These are phyloP conservation scores for Oceanodroma leucorhoa DNA, from an alignment of 2,797 vertebrate genomes.

Conservation along the genomic window DNA sequence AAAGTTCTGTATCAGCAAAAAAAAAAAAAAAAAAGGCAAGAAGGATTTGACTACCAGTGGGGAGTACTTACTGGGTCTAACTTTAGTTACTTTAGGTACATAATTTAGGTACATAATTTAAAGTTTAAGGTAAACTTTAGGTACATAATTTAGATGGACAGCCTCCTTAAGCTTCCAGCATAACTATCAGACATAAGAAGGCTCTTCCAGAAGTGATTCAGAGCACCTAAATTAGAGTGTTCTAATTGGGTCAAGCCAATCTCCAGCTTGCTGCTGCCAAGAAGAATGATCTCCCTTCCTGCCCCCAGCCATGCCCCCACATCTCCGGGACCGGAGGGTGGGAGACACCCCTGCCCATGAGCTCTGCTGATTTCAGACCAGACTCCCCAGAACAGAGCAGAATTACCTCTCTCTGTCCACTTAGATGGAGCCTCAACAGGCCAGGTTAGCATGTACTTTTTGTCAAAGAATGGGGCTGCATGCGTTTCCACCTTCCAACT, in stretches of 20 bases:
- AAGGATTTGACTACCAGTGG: neutral
- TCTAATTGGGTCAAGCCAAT: neutral
- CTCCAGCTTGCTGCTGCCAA: neutral
- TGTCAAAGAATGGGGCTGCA: neutral
- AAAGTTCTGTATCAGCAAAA: neutral
- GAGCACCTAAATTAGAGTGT: neutral
- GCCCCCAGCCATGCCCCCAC: neutral
- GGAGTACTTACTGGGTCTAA: neutral
- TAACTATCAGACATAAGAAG: neutral
- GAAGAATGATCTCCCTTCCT: neutral
- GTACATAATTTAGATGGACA: neutral
- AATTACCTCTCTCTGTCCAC: neutral
- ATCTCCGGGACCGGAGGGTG: accelerated
- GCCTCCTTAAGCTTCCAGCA: neutral
- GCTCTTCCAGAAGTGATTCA: neutral
- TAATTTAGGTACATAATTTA: neutral
- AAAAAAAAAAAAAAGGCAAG: neutral
- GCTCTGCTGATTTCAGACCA: neutral
- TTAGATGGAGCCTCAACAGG: neutral
- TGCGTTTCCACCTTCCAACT: neutral
- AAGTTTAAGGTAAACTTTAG: neutral
- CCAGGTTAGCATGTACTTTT: neutral
- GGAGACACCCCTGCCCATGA: neutral
- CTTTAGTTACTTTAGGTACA: too few relatives aligned
- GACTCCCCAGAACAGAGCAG: neutral